These are phyloP conservation scores for Petaurus breviceps DNA, from an alignment of 2,113 vertebrate species.

Conservation along the genomic window DNA sequence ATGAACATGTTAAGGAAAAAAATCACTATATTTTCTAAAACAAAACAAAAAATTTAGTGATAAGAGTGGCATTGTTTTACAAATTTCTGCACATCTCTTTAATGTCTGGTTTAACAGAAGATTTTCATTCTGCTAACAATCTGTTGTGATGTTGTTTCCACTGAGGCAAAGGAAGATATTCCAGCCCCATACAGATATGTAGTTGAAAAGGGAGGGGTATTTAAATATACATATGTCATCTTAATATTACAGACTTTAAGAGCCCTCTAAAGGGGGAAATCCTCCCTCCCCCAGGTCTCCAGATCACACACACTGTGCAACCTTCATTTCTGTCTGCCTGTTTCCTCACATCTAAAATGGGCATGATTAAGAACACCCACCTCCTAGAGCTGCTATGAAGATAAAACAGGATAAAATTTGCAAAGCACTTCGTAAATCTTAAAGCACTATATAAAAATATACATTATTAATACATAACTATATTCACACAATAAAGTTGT, in stretches of 20 bases:
- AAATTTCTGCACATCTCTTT: not conserved
- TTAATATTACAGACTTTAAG: not conserved
- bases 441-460: not conserved
- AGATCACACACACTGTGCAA: not conserved
- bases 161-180: not conserved
- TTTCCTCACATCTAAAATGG: not conserved
- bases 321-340: not conserved
- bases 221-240: not conserved
- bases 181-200: not conserved
- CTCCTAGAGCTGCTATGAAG: not conserved
- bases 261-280: not conserved
- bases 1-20: not conserved
- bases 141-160: not conserved
- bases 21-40: not conserved
- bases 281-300: not conserved
- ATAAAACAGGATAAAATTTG: not conserved
- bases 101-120: not conserved
- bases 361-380: not conserved
- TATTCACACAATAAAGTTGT: not conserved
- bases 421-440: not conserved
- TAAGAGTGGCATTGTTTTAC: not conserved
- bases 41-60: not conserved
- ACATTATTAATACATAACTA: not conserved
- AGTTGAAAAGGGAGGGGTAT: not conserved
- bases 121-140: not conserved